phyloP scores from a whole-genome alignment of 2,113 vertebrate genomes.

The Charadrius vociferus region DNA sequence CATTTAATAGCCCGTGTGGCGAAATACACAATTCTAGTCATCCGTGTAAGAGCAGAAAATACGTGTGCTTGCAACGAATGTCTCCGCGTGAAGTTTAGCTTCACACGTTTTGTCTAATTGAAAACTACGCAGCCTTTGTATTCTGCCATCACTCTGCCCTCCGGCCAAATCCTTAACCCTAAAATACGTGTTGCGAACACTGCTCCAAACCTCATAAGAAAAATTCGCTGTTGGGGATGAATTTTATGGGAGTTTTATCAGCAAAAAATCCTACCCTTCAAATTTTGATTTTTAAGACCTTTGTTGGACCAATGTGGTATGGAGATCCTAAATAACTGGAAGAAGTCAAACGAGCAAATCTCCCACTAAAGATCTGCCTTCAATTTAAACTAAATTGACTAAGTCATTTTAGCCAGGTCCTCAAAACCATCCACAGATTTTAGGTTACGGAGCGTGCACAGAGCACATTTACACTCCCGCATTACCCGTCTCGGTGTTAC shows the following conservation, averaged over 20 bases:
- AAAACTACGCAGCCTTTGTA: constrained; percentile 19
- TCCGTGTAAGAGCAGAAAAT: not conserved
- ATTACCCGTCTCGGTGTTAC: not conserved
- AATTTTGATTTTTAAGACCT: not conserved
- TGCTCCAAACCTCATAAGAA: not conserved
- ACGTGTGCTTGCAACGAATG: not conserved
- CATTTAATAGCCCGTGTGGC: not conserved
- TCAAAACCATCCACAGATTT: not conserved
- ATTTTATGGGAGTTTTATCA: constrained; percentile 8
- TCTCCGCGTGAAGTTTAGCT: not conserved
- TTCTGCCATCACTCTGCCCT: not conserved
- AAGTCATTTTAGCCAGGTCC: not conserved
- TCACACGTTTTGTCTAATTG: not conserved
- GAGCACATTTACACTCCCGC: not conserved
- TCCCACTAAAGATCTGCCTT: not conserved
- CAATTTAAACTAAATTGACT: not conserved
- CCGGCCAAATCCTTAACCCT: constrained; percentile 18
- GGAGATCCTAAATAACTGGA: not conserved
- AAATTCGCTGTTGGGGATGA: not conserved
- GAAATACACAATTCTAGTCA: not conserved
- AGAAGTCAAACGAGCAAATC: not conserved
- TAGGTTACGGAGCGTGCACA: accelerated
- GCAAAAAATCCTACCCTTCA: not conserved
- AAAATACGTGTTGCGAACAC: not conserved
- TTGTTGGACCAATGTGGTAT: not conserved